Evolutionary conservation across 2,888 invertebrate genomes (phyloP), one percentile per base, ranked within the genome.

Genomic region (Dione vanillae): DNA sequence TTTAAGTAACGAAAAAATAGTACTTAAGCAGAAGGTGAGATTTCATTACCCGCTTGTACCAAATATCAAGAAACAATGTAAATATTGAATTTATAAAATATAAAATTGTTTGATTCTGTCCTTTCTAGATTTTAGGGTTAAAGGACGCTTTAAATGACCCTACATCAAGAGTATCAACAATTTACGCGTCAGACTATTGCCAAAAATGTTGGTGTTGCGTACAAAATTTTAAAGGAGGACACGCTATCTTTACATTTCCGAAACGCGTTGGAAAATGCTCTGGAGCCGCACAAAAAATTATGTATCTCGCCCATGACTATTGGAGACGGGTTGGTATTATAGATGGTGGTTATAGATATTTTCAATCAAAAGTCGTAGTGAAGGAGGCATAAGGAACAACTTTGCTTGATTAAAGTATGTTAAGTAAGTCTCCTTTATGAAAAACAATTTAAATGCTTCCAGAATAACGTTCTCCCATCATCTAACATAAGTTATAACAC

Each of bases 261-360:
- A 94, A 94, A 75, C 94, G 96, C 0, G 96, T 97, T 0, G 96
- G 99, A 10, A 99, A 99, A 87, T 99, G 99, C 89, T 96, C 99
- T 0, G 99, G 99, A 0, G 99, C 99, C 0, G 98, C 99, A 7
- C 98, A 99, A 89, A 99, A 99, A 92, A 97, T 99, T 75, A 96
- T 96, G 90, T 99, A 98, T 84, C 94, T 99, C 7, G 94, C 97
- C 12, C 99, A 99, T 76, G 96, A 98, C 80, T 96, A 96, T 85
- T 95, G 98, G 82, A 94, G 95, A 81, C 95, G 95, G 90, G 98
- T 97, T 37, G 12, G 37, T 71, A 10, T 56, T 49, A 61, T 1
- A 27, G 27, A 27, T 27, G n/a, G n/a, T n/a, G n/a, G n/a, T n/a
- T n/a, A n/a, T n/a, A n/a, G n/a, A n/a, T n/a, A n/a, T n/a, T n/a